phyloP scores from a whole-genome alignment of 2,888 invertebrate species.

The Malthinus seriepunctatus region DNA sequence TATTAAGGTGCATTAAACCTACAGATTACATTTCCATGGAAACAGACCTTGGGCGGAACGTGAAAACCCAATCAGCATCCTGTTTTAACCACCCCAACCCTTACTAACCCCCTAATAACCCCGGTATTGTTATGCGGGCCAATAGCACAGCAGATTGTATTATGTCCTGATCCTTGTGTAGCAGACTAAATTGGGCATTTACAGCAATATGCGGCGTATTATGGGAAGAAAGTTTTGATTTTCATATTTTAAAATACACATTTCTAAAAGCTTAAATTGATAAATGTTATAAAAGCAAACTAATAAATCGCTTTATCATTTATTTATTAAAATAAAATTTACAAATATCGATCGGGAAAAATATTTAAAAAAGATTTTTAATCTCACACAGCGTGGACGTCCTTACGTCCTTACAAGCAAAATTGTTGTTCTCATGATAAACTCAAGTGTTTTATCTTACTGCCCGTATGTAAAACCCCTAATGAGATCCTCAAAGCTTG shows the following conservation, averaged over 20 bases:
- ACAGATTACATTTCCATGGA: constrained; percentile 33
- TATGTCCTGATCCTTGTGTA: constrained; percentile 33
- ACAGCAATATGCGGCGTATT: constrained; percentile 51
- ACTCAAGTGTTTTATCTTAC: constrained; percentile 19
- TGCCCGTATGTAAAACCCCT: constrained; percentile 30
- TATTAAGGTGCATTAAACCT: constrained; percentile 31
- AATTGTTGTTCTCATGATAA: constrained; percentile 19
- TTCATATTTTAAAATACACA: constrained; percentile 1
- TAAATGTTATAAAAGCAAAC: neutral
- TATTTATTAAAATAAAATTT: neutral
- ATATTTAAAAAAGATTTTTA: neutral
- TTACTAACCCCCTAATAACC: constrained; percentile 30
- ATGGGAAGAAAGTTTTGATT: constrained; percentile 45
- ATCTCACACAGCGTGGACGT: too few relatives aligned
- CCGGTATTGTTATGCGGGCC: constrained; percentile 33
- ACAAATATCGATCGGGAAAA: neutral
- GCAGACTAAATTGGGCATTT: constrained; percentile 34
- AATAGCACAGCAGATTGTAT: constrained; percentile 33
- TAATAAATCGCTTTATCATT: constrained; percentile 4
- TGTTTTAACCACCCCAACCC: constrained; percentile 24
- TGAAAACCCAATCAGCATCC: constrained; percentile 27
- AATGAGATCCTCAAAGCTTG: constrained; percentile 27
- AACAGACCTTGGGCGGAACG: constrained; percentile 28
- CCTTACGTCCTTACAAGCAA: neutral
- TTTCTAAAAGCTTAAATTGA: neutral